These are phyloP conservation scores for Odontothrips loti DNA, from an alignment of 2,888 invertebrate genomes.

Conservation along the genomic window DNA sequence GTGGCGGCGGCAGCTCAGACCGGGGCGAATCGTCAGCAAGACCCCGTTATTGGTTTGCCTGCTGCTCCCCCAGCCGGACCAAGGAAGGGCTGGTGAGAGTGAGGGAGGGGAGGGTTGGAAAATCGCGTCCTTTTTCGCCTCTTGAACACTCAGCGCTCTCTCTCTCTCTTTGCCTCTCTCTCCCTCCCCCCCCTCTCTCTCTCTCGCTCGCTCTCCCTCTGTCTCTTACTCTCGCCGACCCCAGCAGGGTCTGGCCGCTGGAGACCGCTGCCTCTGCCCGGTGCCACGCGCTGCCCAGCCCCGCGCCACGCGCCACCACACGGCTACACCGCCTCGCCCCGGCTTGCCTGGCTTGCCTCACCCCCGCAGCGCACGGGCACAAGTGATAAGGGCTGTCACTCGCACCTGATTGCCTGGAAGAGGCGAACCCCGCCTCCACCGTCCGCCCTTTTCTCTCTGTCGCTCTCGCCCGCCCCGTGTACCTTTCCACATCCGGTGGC, in stretches of 20 bases:
- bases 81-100: too few relatives aligned
- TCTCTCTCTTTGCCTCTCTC: background rate
- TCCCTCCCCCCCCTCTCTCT: background rate
- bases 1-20: too few relatives aligned
- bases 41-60: too few relatives aligned
- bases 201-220: background rate
- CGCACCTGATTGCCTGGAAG: conserved; percentile 10
- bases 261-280: background rate
- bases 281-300: background rate
- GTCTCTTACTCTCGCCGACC: background rate
- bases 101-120: too few relatives aligned
- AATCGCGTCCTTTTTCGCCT: background rate
- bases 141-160: background rate
- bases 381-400: conserved; percentile 5
- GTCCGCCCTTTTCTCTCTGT: too few relatives aligned
- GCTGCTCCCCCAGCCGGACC: too few relatives aligned
- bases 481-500: too few relatives aligned
- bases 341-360: too few relatives aligned
- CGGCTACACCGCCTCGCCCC: background rate
- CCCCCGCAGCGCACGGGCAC: background rate
- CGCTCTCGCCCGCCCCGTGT: too few relatives aligned
- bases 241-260: too few relatives aligned
- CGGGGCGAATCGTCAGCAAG: too few relatives aligned
- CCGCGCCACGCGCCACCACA: background rate
- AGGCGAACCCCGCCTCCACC: background rate